Base-by-base conservation (phyloP, 2,797 vertebrate genomes). In the Sebastes goodei region DNA sequence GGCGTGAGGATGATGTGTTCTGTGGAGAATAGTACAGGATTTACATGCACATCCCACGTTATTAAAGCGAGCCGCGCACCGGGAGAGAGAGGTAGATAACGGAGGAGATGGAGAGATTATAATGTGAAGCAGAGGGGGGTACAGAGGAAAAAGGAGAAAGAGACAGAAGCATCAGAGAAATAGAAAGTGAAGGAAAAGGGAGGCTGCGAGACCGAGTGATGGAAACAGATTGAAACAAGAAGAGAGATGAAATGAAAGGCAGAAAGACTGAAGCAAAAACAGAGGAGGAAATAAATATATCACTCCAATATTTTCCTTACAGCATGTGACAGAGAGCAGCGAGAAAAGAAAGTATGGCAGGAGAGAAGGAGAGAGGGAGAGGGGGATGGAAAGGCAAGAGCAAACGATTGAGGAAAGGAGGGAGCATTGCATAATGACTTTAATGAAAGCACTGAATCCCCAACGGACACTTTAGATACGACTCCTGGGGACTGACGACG, bases 361-460 rank as follows among this genome's bases (percentile, higher is more conserved):
- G 46, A 55, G 53, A 38, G 30, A 12, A 29, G 21, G 61, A 64
- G 59, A 76, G 85, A 63, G 27, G n/a, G 25, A 68, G 53, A 12
- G n/a, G 55, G 70, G 38, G 60, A 17, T 76, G 30, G 78, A 82
- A 68, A 83, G 52, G 32, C 70, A 63, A 49, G 53, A 80, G 61
- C 49, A 83, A 80, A 73, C 10, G 66, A 76, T 5, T 49, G 76
- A 73, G 76, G 66, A 81, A 76, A 74, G 61, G 74, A 80, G 76
- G 68, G 69, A 86, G 66, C 63, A 82, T 81, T 84, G 86, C 67
- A 60, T 93, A 92, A 93, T 93, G 90, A 93, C 82, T 90, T 89
- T 91, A 94, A 93, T 95, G 92, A 93, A 94, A 93, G 86, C 76
- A 14, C 66, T 56, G 55, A 89, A 92, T 89, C 86, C 94, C 94